These are phyloP conservation scores for Clistopyga incitator DNA, from an alignment of 2,888 invertebrate species.

Conservation along the genomic window DNA sequence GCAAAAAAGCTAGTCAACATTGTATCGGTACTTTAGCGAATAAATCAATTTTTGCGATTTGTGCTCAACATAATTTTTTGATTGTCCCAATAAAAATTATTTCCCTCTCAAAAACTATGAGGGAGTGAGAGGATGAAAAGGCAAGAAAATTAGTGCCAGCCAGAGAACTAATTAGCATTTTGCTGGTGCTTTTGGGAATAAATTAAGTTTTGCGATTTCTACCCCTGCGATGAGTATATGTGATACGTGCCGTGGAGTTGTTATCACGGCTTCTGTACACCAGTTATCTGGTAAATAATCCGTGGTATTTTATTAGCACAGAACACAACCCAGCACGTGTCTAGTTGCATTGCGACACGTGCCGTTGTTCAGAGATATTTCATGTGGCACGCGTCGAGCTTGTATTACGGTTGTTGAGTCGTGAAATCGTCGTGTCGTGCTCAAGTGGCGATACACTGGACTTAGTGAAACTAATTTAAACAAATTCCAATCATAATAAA, in stretches of 20 bases:
- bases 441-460: conserved; percentile 57
- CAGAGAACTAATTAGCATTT: neutral
- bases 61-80: neutral
- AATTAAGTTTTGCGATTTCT: conserved; percentile 1
- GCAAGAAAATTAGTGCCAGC: neutral
- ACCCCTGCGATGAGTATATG: conserved; percentile 57
- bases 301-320: conserved; percentile 33
- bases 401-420: conserved; percentile 31
- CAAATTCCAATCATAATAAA: neutral
- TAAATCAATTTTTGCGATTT: too few species aligned
- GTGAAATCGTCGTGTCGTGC: conserved; percentile 58
- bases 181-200: neutral
- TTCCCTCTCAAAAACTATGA: neutral
- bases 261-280: conserved; percentile 45
- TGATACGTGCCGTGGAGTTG: conserved; percentile 74
- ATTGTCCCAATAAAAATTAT: neutral
- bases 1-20: too few species aligned
- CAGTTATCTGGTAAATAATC: conserved; percentile 27
- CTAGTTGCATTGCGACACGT: conserved; percentile 73
- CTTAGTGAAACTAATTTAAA: conserved; percentile 1
- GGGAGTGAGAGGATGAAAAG: neutral
- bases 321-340: conserved; percentile 58
- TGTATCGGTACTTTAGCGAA: too few species aligned
- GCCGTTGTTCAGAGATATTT: conserved; percentile 78
- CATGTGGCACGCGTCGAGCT: conserved; percentile 63